Evolutionary conservation across 2,797 vertebrate species (phyloP).

Genomic region (Melanotaenia parkinsoni): DNA sequence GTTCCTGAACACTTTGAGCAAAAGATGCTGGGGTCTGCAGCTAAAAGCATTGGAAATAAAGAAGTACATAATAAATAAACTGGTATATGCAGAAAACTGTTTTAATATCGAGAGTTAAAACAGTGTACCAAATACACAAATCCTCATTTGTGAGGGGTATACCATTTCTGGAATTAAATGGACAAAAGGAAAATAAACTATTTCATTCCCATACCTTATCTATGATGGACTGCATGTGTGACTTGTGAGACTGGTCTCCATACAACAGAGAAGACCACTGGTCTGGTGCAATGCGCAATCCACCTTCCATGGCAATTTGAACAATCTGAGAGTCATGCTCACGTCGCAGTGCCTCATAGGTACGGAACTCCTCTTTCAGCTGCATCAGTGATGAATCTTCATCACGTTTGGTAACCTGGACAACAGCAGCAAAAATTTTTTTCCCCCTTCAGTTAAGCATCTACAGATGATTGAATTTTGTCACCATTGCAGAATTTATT

Average conservation of each 20-base stretch:
- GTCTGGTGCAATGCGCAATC: slow-evolving; percentile 97
- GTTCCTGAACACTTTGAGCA: slow-evolving; percentile 98
- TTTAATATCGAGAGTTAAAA: background rate
- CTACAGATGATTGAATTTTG: background rate
- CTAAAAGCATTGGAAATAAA: slow-evolving; percentile 65
- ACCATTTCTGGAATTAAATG: background rate
- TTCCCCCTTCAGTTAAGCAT: background rate
- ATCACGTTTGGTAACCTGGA: slow-evolving; percentile 96
- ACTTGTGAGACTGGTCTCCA: slow-evolving; percentile 98
- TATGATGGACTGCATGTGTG: slow-evolving; percentile 99
- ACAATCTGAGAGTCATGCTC: slow-evolving; percentile 99
- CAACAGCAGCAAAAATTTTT: background rate
- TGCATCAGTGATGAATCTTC: slow-evolving; percentile 99
- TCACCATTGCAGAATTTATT: background rate
- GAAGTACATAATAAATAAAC: background rate
- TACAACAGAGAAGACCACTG: slow-evolving; percentile 98
- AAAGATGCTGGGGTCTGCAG: slow-evolving; percentile 99
- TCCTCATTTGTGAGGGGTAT: background rate
- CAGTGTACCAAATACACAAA: background rate
- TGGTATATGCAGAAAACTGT: background rate
- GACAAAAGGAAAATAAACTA: background rate
- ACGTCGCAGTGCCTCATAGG: slow-evolving; percentile 94
- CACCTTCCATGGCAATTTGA: slow-evolving; percentile 99
- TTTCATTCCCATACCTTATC: slow-evolving; percentile 87
- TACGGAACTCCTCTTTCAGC: slow-evolving; percentile 97